Evolutionary conservation across 2,113 vertebrate species (phyloP).

Genomic region (Coryphaenoides rupestris): DNA sequence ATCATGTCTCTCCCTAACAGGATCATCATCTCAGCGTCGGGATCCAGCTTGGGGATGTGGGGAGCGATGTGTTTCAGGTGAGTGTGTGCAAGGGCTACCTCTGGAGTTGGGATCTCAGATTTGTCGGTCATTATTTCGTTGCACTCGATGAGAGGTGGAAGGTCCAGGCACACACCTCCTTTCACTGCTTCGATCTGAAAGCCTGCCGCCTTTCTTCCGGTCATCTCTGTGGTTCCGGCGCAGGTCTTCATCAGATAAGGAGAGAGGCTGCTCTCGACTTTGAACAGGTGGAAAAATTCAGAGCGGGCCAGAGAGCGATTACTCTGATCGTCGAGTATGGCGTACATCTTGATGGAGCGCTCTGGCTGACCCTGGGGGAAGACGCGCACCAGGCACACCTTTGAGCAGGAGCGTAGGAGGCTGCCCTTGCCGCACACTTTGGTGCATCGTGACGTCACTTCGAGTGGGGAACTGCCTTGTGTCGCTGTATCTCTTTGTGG

Average conservation of each 20-base stretch:
- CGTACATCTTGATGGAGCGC: slow-evolving; percentile 18
- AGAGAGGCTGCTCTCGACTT: background rate
- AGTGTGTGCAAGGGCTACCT: background rate
- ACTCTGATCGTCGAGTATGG: slow-evolving; percentile 23
- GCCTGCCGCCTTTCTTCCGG: slow-evolving; percentile 5
- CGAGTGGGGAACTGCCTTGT: background rate
- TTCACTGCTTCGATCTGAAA: slow-evolving; percentile 5
- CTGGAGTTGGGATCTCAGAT: slow-evolving; percentile 3
- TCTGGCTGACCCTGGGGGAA: slow-evolving; percentile 16
- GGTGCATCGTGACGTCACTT: slow-evolving; percentile 23
- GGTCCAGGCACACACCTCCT: background rate
- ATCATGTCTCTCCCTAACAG: slow-evolving; percentile 15
- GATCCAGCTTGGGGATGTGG: slow-evolving; percentile 10
- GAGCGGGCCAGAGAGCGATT: slow-evolving; percentile 20
- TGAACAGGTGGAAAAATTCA: slow-evolving; percentile 26
- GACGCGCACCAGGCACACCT: slow-evolving; percentile 17
- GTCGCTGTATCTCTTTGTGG: background rate
- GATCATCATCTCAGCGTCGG: slow-evolving; percentile 6
- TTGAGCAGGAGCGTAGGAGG: slow-evolving; percentile 8
- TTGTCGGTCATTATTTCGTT: background rate
- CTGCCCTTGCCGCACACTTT: slow-evolving; percentile 21
- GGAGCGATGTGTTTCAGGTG: slow-evolving; percentile 13
- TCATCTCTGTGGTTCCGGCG: slow-evolving; percentile 8
- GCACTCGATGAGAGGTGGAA: slow-evolving; percentile 12
- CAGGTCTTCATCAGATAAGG: slow-evolving; percentile 25